These are phyloP conservation scores for Brachylomia viminalis DNA, from an alignment of 2,888 invertebrate species.

Conservation along the genomic window DNA sequence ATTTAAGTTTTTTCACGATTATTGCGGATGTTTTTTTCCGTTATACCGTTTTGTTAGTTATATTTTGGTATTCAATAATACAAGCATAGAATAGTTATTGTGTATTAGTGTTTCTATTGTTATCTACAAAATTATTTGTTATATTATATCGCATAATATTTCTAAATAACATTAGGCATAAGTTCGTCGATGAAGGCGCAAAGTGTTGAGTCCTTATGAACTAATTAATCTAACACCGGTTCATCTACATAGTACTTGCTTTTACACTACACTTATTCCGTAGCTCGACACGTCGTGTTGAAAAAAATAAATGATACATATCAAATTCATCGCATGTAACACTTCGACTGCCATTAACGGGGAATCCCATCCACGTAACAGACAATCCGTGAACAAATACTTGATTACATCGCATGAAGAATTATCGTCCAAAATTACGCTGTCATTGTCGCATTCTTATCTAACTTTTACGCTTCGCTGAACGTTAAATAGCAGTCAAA, in stretches of 20 bases:
- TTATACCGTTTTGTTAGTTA: constrained; percentile 44
- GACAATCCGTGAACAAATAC: constrained; percentile 4
- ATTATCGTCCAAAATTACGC: constrained; percentile 21
- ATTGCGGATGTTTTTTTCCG: constrained; percentile 3
- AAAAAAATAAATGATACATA: constrained; percentile 68
- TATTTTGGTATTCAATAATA: constrained; percentile 44
- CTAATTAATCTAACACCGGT: constrained; percentile 61
- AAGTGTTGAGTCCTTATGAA: constrained; percentile 57
- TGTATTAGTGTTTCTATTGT: constrained; percentile 47
- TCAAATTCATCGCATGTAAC: constrained; percentile 60
- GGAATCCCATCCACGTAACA: neutral
- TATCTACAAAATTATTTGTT: constrained; percentile 26
- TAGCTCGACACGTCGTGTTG: constrained; percentile 60
- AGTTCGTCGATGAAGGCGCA: constrained; percentile 50
- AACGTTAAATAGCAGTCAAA: constrained; percentile 62
- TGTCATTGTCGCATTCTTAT: constrained; percentile 10
- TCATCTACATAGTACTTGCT: constrained; percentile 63
- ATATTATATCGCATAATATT: constrained; percentile 34
- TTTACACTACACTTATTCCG: constrained; percentile 66
- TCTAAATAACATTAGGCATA: constrained; percentile 39
- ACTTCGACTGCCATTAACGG: constrained; percentile 58
- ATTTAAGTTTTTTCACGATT: constrained; percentile 53
- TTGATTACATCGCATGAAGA: neutral
- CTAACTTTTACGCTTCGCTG: constrained; percentile 25
- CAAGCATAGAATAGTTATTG: constrained; percentile 43